Conservation (phyloP, 2,797 vertebrate genomes). For the Psittacula derbiana region DNA sequence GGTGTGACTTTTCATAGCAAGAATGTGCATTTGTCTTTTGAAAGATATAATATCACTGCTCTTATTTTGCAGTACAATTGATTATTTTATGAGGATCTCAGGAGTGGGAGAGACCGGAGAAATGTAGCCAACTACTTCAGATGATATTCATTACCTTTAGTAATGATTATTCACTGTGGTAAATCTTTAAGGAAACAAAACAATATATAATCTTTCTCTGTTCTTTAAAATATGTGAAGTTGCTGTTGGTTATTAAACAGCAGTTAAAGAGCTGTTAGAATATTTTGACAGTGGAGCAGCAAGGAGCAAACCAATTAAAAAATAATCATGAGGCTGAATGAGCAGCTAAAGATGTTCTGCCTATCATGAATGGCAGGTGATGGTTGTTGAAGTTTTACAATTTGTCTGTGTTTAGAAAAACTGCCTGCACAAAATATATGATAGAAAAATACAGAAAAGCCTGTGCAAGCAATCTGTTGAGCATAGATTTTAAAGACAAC, state of each 20-base stretch:
- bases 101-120: background rate
- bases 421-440: background rate
- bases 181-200: slow-evolving; percentile 7
- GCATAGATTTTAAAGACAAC: background rate
- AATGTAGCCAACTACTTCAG: background rate
- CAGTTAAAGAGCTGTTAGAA: slow-evolving; percentile 22
- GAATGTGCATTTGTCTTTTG: background rate
- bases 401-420: background rate
- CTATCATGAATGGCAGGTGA: background rate
- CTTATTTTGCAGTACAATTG: background rate
- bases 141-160: background rate
- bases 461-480: background rate
- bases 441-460: background rate
- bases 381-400: background rate
- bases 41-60: background rate
- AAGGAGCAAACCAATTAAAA: slow-evolving; percentile 28
- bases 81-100: background rate
- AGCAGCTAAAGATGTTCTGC: background rate
- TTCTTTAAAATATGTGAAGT: slow-evolving; percentile 8
- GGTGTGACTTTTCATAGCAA: background rate
- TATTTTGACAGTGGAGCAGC: slow-evolving; percentile 5
- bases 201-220: background rate
- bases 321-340: slow-evolving; percentile 2
- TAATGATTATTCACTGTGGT: background rate
- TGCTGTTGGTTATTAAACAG: slow-evolving; percentile 34